Conservation (phyloP, 2,113 vertebrate genomes). For the Microcebus ravelobensis region DNA sequence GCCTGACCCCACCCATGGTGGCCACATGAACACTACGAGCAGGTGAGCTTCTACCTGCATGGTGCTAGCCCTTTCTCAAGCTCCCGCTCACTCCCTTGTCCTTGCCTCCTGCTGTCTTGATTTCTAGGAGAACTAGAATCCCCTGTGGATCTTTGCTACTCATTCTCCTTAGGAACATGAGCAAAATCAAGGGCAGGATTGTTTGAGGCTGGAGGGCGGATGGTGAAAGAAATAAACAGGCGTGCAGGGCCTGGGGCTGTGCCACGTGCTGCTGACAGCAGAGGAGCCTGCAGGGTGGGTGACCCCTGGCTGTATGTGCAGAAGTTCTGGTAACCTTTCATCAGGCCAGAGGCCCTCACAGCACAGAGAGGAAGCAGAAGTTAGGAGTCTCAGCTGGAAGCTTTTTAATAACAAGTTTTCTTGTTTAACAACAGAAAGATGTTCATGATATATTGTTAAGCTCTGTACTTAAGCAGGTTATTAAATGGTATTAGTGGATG, state of each 20-base stretch:
- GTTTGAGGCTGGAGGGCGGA: neutral
- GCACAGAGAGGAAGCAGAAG: neutral
- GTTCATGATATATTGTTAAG: neutral
- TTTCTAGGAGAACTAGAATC: neutral
- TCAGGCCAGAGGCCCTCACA: neutral
- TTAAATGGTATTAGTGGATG: constrained; percentile 15
- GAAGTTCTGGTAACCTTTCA: neutral
- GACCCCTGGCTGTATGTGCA: neutral
- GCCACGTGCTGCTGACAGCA: neutral
- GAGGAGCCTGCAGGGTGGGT: neutral
- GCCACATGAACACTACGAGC: too few relatives aligned
- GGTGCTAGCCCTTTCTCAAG: neutral
- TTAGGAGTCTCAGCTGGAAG: neutral
- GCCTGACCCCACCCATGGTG: neutral
- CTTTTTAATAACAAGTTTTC: constrained; percentile 37
- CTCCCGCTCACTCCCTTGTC: neutral
- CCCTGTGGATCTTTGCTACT: neutral
- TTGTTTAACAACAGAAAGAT: constrained; percentile 43
- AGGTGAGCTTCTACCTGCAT: neutral
- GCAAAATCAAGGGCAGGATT: neutral
- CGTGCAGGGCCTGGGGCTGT: too few relatives aligned
- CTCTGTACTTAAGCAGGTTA: neutral
- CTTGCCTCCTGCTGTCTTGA: neutral
- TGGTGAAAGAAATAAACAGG: neutral
- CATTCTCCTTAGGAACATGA: neutral